Base-by-base conservation (phyloP, 2,888 invertebrate species). In the Candidula unifasciata region DNA sequence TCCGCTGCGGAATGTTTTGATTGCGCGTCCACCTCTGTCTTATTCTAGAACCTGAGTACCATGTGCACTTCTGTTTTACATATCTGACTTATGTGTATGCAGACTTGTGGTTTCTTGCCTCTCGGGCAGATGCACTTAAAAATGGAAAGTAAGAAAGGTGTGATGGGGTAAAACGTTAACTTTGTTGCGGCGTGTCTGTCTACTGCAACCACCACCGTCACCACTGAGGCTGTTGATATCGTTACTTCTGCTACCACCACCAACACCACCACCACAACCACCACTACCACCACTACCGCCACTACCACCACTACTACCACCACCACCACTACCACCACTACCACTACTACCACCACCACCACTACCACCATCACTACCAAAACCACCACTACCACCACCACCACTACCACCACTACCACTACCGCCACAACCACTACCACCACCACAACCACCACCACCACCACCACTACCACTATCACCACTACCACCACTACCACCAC, bases 401-500 rank as follows among this genome's bases (percentile, higher is more conserved):
- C 80, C 33, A 60, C 60, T 66, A 80, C 80, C 33, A 71, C 80
- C 24, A 60, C 60, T 66, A 80, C 80, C 33, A 60, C 60, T 66
- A 80, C 80, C 69, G 16, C 54, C 44, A 52, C 52, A 52, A 37
- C 69, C 0, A 52, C 80, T 80, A 10, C 76, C 24, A 76, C 76
- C 44, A 76, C 76, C 44, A 10, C 52, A 44, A 10, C 80, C 27
- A 69, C 80, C 21, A 37, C 66, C 37, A 27, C 69, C 37, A 69
- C 68, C 30, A 35, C 35, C 18, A 68, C 44, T 37, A 44, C 44
- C 21, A 69, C 80, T 69, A 37, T 35, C 37, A 44, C 68, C 37
- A 76, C 76, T 37, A 76, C 76, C 44, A 76, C 76, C 44, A 76
- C 76, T 37, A 76, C 37, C 44, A 76, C 52, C 44, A 76, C 76